Percentiles rank a stretch among this genome's conserved stretches.
phyloP scores from a whole-genome alignment of 1,140 invertebrate species.

The Piezodorus guildinii region DNA sequence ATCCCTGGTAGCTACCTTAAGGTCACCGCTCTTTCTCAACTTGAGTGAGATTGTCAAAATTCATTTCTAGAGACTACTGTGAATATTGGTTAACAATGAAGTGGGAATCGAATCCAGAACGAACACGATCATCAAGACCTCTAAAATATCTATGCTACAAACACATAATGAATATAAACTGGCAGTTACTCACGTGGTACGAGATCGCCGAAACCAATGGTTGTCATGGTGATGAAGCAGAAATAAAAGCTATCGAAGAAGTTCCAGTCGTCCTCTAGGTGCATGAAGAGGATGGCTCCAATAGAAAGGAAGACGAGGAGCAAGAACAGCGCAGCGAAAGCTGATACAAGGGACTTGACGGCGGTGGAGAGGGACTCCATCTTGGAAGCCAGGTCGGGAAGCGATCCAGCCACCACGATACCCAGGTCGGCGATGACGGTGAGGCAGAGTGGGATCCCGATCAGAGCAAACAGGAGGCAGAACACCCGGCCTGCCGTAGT shows the following conservation, averaged over 20 bases:
- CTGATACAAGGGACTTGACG: conserved; percentile 36
- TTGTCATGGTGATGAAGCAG: conserved; percentile 90
- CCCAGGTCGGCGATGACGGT: conserved; percentile 89
- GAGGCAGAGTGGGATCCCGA: conserved; percentile 86
- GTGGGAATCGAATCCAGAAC: no score
- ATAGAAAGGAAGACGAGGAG: conserved; percentile 65
- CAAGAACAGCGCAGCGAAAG: conserved; percentile 55
- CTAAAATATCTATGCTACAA: no score
- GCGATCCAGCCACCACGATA: conserved; percentile 66
- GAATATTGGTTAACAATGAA: no score
- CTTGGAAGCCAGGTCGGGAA: conserved; percentile 34
- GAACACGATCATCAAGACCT: no score
- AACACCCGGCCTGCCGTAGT: conserved; percentile 74
- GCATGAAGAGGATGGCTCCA: conserved; percentile 49
- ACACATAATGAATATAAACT: no score
- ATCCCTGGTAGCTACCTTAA: no score
- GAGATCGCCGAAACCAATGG: conserved; percentile 84
- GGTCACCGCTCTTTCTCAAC: no score
- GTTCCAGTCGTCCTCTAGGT: conserved; percentile 77
- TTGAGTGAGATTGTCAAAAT: no score
- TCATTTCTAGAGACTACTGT: no score
- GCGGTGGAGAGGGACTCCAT: conserved; percentile 19
- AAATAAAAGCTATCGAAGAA: conserved; percentile 92
- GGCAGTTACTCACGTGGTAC: conserved; percentile 69
- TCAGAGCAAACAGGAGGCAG: conserved; percentile 83